These are phyloP conservation scores for Halotydeus destructor DNA, from an alignment of 1,140 invertebrate genomes.

Conservation along the genomic window DNA sequence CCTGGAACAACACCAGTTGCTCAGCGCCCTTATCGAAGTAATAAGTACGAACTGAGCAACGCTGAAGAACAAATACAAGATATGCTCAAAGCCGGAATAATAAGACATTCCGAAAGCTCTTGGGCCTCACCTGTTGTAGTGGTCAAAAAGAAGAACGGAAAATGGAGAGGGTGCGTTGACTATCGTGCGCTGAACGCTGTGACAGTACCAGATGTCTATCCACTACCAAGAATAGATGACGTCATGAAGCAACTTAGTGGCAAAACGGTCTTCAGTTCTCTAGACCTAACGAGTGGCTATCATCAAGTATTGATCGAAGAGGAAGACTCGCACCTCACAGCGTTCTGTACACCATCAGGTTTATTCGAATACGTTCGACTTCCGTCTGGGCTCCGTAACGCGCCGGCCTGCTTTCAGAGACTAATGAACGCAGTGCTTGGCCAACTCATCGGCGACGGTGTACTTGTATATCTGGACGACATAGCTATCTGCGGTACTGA, in stretches of 20 bases:
- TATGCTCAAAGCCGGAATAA: too few species aligned
- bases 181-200: constrained; percentile 1
- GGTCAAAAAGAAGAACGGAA: constrained; percentile 1
- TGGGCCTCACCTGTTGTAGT: neutral
- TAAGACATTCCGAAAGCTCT: neutral
- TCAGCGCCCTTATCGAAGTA: too few species aligned
- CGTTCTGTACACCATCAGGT: constrained; percentile 24
- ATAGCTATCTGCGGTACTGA: too few species aligned
- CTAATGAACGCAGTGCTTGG: constrained; percentile 16
- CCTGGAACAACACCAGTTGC: too few species aligned
- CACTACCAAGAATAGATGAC: constrained; percentile 2
- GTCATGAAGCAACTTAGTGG: neutral
- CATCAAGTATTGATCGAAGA: constrained; percentile 25
- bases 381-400: constrained; percentile 17
- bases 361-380: constrained; percentile 22
- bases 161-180: neutral
- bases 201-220: constrained; percentile 1
- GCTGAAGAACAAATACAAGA: neutral
- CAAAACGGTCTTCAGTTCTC: neutral
- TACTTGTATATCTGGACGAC: constrained; percentile 19
- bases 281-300: constrained; percentile 23
- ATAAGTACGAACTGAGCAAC: too few species aligned
- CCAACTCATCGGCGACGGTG: constrained; percentile 1
- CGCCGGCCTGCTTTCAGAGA: constrained; percentile 18
- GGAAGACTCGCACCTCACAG: constrained; percentile 25